Base-by-base conservation (phyloP, 2,797 vertebrate species). In the Nyctalus aviator region DNA sequence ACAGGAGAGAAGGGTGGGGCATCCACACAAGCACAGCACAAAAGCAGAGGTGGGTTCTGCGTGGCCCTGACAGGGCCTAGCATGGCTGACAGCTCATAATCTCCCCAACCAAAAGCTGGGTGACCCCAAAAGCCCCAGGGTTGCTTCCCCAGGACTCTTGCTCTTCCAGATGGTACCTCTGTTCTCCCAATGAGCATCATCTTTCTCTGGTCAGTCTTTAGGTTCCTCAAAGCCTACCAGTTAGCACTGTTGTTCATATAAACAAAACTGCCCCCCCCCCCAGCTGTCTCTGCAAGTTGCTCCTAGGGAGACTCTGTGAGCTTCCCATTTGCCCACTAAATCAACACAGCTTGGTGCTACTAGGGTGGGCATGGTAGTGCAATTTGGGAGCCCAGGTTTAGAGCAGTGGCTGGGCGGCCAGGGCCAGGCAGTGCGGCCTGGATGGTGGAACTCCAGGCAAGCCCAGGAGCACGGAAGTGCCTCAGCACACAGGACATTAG, bases 341-440 rank as follows among this genome's bases (percentile, higher is more conserved):
- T 96, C 97, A 97, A 97, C 96, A 95, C 96, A 97, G 69, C 62
- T 77, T 97, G 94, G 94, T 76, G 95, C 98, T 37, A 96, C 97
- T 94, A 98, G 98, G 98, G 98, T 98, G 98, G 98, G 97, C 97
- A 97, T 79, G 93, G 96, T 86, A 96, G 96, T 97, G 75, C 96
- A 95, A 95, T 97, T 95, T 97, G 97, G 90, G 96, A 95, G 79
- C 48, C 57, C 69, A 81, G 72, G 62, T 85, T 95, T 87, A 35
- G 89, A 97, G 94, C 53, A 88, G 57, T 50, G 72, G 82, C 78
- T 78, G 57, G 72, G 78, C 72, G 72, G 94, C 82, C 90, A 12
- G 7, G 18, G 81, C 66, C 79, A 91, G 95, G 97, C 95, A 82
- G 55, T 37, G 91, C 79, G 97, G 96, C 96, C 94, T 94, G 44